Evolutionary conservation across 1,140 invertebrate genomes (phyloP), one percentile per base, ranked within the genome.

Genomic region (Drosophila guanche): DNA sequence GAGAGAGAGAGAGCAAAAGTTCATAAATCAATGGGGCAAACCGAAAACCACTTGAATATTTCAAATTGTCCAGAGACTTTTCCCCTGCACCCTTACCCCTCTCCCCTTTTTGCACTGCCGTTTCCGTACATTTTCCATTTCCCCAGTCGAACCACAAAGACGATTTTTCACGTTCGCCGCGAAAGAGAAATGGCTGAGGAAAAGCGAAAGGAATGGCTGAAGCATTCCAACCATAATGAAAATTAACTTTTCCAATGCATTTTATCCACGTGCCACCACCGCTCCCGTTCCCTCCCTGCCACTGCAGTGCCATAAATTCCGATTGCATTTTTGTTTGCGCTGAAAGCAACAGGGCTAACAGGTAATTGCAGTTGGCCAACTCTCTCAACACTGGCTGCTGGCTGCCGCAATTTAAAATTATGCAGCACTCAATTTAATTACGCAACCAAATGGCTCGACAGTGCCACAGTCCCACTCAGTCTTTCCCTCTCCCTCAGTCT

Each of bases 381-480:
- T 73, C 33, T 59, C 56, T 59, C 56, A 66, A 56, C 72, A 41
- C 23, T 62, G 33, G 45, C 50, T 57, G 50, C 59, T 37, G 57
- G 66, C 56, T 66, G 61, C 76, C 76, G 77, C 76, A 66, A 61
- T 65, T 52, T 54, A 83, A 84, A 89, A 76, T 89, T 76, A 79
- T 78, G 80, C 75, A 79, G 62, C 84, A 83, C 84, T 83, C 78
- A 86, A 89, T 88, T 84, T 79, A 86, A 88, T 89, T 83, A 86
- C 71, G 66, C 50, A 52, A 55, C 54, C 73, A 47, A 86, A 86
- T 74, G 69, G 54, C 68, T 58, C 50, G 43, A 73, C 43, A 48
- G 10, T 37, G 1, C 10, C 33, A 20, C 16, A 20, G 25, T 27
- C 0, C 3, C 10, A n/a, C n/a, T 52, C 6, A 53, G 41, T 37